A percentile compares a stretch with the other conserved stretches of the same genome.
Evolutionary conservation across 1,140 invertebrate species (phyloP).

Genomic region (Panagrolaimus sp.): DNA sequence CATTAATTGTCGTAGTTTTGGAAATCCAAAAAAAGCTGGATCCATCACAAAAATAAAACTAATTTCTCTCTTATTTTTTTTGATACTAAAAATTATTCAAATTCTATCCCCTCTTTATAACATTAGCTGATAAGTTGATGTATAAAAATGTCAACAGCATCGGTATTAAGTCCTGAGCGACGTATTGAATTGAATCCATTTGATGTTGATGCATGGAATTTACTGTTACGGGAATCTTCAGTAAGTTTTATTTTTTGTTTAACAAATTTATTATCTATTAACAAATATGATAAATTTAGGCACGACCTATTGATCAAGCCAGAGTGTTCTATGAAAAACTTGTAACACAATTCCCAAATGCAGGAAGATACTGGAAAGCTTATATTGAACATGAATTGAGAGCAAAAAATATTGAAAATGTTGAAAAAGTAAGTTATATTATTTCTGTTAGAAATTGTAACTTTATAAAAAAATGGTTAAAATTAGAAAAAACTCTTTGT

Average conservation of each 20-base stretch:
- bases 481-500: too few relatives aligned
- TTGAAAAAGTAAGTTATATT: constrained; percentile 77
- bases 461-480: too few relatives aligned
- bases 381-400: constrained; percentile 98
- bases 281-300: constrained; percentile 61
- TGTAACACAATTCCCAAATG: constrained; percentile 84
- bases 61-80: too few relatives aligned
- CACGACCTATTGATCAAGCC: constrained; percentile 80
- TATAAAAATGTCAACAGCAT: constrained; percentile 23
- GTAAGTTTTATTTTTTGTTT: constrained; percentile 17
- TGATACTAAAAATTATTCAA: too few relatives aligned
- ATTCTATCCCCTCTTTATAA: too few relatives aligned
- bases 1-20: too few relatives aligned
- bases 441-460: constrained; percentile 15
- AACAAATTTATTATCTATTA: neutral
- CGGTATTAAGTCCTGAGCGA: constrained; percentile 35
- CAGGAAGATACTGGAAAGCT: constrained; percentile 95
- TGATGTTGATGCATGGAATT: constrained; percentile 47
- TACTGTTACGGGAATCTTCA: constrained; percentile 41
- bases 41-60: too few relatives aligned
- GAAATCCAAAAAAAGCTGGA: too few relatives aligned
- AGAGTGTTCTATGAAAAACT: constrained; percentile 85
- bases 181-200: constrained; percentile 45
- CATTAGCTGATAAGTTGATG: too few relatives aligned
- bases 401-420: constrained; percentile 86